These are phyloP conservation scores for Ochropacha duplaris DNA, from an alignment of 2,888 invertebrate species.

Conservation along the genomic window DNA sequence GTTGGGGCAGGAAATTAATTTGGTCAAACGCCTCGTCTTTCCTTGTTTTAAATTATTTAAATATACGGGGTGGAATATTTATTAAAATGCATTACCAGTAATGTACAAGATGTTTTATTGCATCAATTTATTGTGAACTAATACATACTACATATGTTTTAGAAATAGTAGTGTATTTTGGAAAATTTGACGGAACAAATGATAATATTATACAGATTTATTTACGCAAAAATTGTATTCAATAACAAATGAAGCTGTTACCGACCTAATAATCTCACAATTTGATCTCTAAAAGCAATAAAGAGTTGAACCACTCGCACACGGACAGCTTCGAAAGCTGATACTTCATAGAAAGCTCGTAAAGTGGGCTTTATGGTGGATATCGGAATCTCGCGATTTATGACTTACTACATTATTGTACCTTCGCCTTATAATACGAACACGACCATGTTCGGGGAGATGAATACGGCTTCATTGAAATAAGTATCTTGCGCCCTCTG, in stretches of 20 bases:
- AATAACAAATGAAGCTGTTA: background rate
- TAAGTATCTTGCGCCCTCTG: background rate
- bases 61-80: background rate
- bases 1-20: constrained; percentile 33
- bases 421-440: constrained; percentile 19
- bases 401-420: constrained; percentile 34
- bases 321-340: constrained; percentile 8
- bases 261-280: constrained; percentile 8
- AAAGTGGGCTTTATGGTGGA: constrained; percentile 28
- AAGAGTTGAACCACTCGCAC: constrained; percentile 23
- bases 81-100: background rate
- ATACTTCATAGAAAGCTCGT: constrained; percentile 22
- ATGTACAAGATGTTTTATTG: background rate
- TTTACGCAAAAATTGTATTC: background rate
- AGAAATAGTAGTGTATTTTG: background rate
- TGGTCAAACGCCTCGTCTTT: constrained; percentile 21
- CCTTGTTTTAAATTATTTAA: background rate
- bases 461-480: constrained; percentile 24
- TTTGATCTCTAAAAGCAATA: constrained; percentile 29
- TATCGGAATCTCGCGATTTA: constrained; percentile 34
- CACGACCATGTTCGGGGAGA: constrained; percentile 14
- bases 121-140: background rate
- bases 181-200: background rate
- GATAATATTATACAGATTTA: too few relatives aligned
- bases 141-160: background rate